Evolutionary conservation across 2,888 invertebrate genomes (phyloP).

Genomic region (Conops quadrifasciatus): DNA sequence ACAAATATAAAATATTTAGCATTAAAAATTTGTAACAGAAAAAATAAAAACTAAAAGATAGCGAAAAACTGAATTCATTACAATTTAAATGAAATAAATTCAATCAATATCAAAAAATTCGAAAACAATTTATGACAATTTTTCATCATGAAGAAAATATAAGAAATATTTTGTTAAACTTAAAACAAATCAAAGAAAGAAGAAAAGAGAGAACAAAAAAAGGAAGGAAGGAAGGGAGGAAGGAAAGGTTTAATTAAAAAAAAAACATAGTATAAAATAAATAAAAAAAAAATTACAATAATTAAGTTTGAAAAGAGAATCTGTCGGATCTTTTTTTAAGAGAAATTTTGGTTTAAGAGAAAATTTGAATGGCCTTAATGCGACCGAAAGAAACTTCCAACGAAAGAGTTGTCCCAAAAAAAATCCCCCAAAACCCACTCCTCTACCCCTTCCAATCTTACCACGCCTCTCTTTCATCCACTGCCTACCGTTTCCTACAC

Average conservation of each 20-base stretch:
- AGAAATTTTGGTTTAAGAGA: slow-evolving; percentile 33
- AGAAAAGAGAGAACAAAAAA: slow-evolving; percentile 20
- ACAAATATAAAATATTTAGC: slow-evolving; percentile 1
- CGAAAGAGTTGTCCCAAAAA: too few relatives aligned
- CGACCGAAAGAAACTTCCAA: too few relatives aligned
- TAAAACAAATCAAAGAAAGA: background rate
- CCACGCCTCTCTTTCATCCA: too few relatives aligned
- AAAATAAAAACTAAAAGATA: background rate
- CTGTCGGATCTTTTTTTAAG: slow-evolving; percentile 21
- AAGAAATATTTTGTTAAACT: slow-evolving; percentile 29
- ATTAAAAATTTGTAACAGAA: background rate
- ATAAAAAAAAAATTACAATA: background rate
- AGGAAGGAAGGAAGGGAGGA: background rate
- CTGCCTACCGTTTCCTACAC: too few relatives aligned
- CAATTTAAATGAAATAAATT: background rate
- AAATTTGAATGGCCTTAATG: slow-evolving; percentile 18
- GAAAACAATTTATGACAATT: slow-evolving; percentile 13
- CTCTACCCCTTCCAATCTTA: too few relatives aligned
- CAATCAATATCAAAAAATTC: too few relatives aligned
- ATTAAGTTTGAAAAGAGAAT: too few relatives aligned
- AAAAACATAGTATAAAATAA: slow-evolving; percentile 32
- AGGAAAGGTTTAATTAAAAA: slow-evolving; percentile 9
- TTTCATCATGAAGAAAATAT: too few relatives aligned
- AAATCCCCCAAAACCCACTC: too few relatives aligned
- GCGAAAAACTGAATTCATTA: too few relatives aligned